Conservation (phyloP, 2,888 invertebrate genomes). For the Yponomeuta malinellus region DNA sequence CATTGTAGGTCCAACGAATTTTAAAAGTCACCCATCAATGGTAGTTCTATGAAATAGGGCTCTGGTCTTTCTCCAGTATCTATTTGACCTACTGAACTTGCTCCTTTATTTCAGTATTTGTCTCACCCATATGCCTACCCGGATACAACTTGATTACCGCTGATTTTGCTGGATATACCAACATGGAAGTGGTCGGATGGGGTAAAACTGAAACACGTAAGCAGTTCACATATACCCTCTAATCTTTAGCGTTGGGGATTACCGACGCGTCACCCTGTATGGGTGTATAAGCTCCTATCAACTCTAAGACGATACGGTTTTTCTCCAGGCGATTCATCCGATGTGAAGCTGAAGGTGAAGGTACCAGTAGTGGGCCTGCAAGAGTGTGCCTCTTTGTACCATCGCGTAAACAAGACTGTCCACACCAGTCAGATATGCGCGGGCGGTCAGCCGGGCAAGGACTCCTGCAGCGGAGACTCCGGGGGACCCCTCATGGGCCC, state of each 20-base stretch:
- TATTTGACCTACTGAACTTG: background rate
- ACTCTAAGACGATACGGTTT: too few species aligned
- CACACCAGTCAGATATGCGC: slow-evolving; percentile 78
- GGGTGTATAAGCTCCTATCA: too few species aligned
- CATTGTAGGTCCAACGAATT: too few species aligned
- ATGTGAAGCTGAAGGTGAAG: slow-evolving; percentile 71
- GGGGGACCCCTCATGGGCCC: slow-evolving; percentile 78
- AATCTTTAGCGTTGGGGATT: too few species aligned
- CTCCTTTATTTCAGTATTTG: slow-evolving; percentile 48
- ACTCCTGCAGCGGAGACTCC: slow-evolving; percentile 81
- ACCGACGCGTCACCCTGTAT: too few species aligned
- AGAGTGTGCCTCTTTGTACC: slow-evolving; percentile 73
- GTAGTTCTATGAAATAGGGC: too few species aligned
- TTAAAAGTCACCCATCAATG: too few species aligned
- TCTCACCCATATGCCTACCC: slow-evolving; percentile 75
- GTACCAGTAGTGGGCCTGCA: slow-evolving; percentile 52
- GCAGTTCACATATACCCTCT: slow-evolving; percentile 21
- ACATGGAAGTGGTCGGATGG: slow-evolving; percentile 83
- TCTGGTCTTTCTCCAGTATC: too few species aligned
- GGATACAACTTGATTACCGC: slow-evolving; percentile 38
- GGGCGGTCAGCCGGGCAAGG: slow-evolving; percentile 73
- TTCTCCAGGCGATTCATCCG: slow-evolving; percentile 59
- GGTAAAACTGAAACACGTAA: slow-evolving; percentile 79
- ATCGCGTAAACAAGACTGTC: slow-evolving; percentile 57
- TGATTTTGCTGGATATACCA: slow-evolving; percentile 56